Conservation (phyloP, 2,113 vertebrate genomes). For the Psilopogon haemacephalus region DNA sequence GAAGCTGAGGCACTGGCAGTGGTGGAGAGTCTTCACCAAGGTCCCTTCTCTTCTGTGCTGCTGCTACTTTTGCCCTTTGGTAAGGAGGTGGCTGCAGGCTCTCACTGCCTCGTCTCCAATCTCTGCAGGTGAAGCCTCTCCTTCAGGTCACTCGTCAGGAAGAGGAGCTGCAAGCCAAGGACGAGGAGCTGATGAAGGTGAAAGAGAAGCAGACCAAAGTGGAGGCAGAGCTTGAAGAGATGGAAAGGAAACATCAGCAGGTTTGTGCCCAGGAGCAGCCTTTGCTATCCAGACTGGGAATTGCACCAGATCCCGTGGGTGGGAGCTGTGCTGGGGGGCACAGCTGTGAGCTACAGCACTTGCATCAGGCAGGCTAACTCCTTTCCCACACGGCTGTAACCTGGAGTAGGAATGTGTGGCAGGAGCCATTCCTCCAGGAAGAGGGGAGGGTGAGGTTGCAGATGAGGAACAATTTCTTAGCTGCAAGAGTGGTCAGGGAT, state of each 20-base stretch:
- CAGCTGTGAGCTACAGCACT: not conserved
- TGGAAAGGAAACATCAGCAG: slow-evolving; percentile 97
- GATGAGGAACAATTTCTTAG: too few relatives aligned
- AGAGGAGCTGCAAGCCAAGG: slow-evolving; percentile 96
- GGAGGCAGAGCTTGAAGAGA: slow-evolving; percentile 92
- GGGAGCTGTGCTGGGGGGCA: accelerated
- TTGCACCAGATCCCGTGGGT: not conserved
- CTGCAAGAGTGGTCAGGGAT: too few relatives aligned
- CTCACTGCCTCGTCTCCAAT: not conserved
- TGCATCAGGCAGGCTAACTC: not conserved
- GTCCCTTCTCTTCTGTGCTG: slow-evolving; percentile 34
- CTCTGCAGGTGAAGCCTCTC: slow-evolving; percentile 92
- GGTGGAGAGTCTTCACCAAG: slow-evolving; percentile 99
- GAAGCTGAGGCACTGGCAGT: slow-evolving; percentile 97
- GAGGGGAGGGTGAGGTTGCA: not conserved
- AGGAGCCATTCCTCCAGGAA: not conserved
- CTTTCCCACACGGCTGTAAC: not conserved
- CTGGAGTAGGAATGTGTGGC: not conserved
- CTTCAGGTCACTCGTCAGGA: slow-evolving; percentile 97
- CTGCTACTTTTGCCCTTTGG: not conserved
- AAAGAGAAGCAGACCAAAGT: slow-evolving; percentile 95
- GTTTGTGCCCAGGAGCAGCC: slow-evolving; percentile 65
- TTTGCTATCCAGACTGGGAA: not conserved
- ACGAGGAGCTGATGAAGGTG: slow-evolving; percentile 95
- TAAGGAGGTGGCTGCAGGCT: not conserved